Conservation (phyloP, 2,797 vertebrate genomes). For the Myripristis jacobus region DNA sequence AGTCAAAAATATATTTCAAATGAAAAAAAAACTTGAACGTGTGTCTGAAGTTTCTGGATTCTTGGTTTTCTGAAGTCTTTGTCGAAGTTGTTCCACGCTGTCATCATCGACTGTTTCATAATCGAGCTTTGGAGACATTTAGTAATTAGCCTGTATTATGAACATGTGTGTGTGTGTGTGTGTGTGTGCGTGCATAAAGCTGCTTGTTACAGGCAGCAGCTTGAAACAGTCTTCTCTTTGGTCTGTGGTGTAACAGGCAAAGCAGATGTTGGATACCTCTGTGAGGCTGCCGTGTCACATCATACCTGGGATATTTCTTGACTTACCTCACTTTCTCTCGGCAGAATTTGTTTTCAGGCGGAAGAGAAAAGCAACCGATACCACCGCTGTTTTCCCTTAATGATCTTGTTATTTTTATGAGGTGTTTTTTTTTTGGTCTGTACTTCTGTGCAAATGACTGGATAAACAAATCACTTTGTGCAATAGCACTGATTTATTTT, state of each 20-base stretch:
- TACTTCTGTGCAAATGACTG: background rate
- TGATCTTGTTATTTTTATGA: too few relatives aligned
- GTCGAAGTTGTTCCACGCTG: background rate
- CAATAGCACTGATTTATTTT: too few relatives aligned
- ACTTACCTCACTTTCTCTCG: background rate
- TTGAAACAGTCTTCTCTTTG: constrained; percentile 26
- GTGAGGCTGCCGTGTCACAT: background rate
- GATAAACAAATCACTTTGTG: background rate
- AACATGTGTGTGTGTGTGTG: constrained; percentile 22
- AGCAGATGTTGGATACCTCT: constrained; percentile 34
- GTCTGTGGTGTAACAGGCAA: constrained; percentile 24
- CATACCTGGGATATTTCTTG: background rate
- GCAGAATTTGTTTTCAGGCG: too few relatives aligned
- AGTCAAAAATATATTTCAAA: too few relatives aligned
- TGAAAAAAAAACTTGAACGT: background rate
- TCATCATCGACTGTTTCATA: background rate
- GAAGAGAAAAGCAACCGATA: too few relatives aligned
- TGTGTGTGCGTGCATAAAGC: background rate
- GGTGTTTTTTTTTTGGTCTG: background rate
- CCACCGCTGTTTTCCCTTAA: too few relatives aligned
- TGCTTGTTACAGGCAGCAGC: constrained; percentile 24
- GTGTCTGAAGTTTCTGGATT: background rate
- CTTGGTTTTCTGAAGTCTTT: background rate
- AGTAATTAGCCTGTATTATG: constrained; percentile 12
- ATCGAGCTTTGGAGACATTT: constrained; percentile 1